Evolutionary conservation across 2,888 invertebrate species (phyloP), one percentile per base, ranked within the genome.

Genomic region (Ypsolopha sequella): DNA sequence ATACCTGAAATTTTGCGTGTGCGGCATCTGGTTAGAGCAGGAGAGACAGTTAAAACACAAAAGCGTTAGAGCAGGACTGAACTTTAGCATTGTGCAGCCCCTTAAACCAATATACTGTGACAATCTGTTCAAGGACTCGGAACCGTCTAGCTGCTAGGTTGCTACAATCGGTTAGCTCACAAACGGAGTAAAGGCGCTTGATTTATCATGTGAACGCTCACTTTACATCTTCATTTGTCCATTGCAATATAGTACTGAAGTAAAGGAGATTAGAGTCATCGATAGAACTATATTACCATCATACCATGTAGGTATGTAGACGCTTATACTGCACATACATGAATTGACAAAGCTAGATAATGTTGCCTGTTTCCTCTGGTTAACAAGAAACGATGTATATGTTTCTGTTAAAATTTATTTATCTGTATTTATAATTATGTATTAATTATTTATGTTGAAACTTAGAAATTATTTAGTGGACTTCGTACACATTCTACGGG

Each of bases 101-200:
- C n/a, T n/a, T n/a, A n/a, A n/a, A n/a, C n/a, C 10, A 39, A 39
- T 11, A 39, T 1, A 10, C n/a, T 4, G 8, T 38, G 34, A 48
- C 38, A 48, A 39, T 48, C 48, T 48, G 48, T 48, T 48, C 14
- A 36, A 48, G 48, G 13, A 48, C 38, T 48, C 36, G 48, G 48
- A 48, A 48, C 36, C 48, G 13, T 39, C 48, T 48, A 48, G 24
- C 24, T 24, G 24, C 24, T 24, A 24, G 24, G 36, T 38, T 38
- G 48, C 36, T 14, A 48, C 46, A 38, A 48, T 48, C 48, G 48
- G 48, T 48, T 48, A 24, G 36, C 48, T 7, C 48, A 38, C 38
- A 38, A 48, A 48, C 48, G 48, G 48, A 48, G 38, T 38, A 14
- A n/a, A 36, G 24, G 24, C 8, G 38, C 48, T 36, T 48, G 48